phyloP scores from a whole-genome alignment of 2,888 invertebrate genomes.

The Spialia ferax region DNA sequence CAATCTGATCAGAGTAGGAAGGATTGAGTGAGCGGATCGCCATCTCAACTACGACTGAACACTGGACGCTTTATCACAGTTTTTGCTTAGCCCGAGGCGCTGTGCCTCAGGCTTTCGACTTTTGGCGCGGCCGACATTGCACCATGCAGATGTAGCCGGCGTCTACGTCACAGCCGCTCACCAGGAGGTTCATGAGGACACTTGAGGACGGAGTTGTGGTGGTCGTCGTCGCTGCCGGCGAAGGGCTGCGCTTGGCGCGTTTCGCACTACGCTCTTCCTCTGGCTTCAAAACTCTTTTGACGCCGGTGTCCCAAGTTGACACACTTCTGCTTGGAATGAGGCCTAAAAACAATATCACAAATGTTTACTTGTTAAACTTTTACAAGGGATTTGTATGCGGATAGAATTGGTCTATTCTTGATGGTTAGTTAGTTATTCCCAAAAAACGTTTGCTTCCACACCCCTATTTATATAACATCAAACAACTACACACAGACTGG shows the following conservation, averaged over 20 bases:
- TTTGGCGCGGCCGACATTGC: conserved; percentile 87
- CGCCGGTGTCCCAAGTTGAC: conserved; percentile 72
- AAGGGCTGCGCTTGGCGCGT: conserved; percentile 75
- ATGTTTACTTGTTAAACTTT: too few relatives aligned
- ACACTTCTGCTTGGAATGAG: conserved; percentile 75
- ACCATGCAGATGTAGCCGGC: conserved; percentile 96
- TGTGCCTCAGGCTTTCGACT: conserved; percentile 75
- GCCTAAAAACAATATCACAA: conserved; percentile 57
- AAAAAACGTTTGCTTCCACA: too few relatives aligned
- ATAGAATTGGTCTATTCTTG: too few relatives aligned
- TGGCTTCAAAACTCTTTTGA: conserved; percentile 73
- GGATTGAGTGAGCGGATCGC: conserved; percentile 19
- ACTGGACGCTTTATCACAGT: conserved; percentile 85
- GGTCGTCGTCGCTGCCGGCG: conserved; percentile 58
- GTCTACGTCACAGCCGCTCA: conserved; percentile 97
- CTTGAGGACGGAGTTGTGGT: conserved; percentile 88
- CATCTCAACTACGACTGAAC: conserved; percentile 58
- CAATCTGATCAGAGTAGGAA: conserved; percentile 30
- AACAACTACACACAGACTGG: too few relatives aligned
- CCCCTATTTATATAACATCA: too few relatives aligned
- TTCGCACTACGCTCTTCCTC: conserved; percentile 76
- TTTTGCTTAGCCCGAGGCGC: conserved; percentile 56
- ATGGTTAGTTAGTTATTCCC: too few relatives aligned
- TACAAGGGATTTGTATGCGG: too few relatives aligned
- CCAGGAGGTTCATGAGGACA: conserved; percentile 97